These are phyloP conservation scores for Thamnophis sirtalis DNA, from an alignment of 2,113 vertebrate species.

Conservation along the genomic window DNA sequence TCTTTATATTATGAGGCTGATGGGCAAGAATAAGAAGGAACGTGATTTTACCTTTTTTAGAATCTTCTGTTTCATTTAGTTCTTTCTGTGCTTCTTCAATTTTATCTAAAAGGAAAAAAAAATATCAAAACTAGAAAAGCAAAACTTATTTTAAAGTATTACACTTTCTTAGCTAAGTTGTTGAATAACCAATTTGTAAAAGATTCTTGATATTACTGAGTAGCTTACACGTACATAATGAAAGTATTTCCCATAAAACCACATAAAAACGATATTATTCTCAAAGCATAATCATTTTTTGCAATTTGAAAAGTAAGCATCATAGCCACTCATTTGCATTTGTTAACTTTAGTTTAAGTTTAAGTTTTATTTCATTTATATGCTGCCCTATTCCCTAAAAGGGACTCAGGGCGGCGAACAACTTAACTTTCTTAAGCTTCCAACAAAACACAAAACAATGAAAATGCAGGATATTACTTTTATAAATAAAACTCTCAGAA, in stretches of 20 bases:
- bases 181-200: not conserved
- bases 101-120: constrained; percentile 86
- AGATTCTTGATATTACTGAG: not conserved
- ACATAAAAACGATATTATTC: not conserved
- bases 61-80: constrained; percentile 85
- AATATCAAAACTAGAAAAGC: not conserved
- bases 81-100: constrained; percentile 99
- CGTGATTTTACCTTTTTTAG: constrained; percentile 82
- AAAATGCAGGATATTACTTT: not conserved
- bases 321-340: not conserved
- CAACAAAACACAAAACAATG: not conserved
- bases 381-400: too few relatives aligned
- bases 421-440: not conserved
- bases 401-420: too few relatives aligned
- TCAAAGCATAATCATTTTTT: not conserved
- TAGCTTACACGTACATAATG: not conserved
- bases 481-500: not conserved
- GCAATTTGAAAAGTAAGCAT: not conserved
- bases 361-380: too few relatives aligned
- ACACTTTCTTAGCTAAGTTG: not conserved
- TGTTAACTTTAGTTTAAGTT: too few relatives aligned
- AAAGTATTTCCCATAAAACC: not conserved
- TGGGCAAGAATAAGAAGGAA: not conserved
- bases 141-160: not conserved
- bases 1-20: not conserved